Conservation (phyloP, 2,888 invertebrate genomes). For the Muscina levida region DNA sequence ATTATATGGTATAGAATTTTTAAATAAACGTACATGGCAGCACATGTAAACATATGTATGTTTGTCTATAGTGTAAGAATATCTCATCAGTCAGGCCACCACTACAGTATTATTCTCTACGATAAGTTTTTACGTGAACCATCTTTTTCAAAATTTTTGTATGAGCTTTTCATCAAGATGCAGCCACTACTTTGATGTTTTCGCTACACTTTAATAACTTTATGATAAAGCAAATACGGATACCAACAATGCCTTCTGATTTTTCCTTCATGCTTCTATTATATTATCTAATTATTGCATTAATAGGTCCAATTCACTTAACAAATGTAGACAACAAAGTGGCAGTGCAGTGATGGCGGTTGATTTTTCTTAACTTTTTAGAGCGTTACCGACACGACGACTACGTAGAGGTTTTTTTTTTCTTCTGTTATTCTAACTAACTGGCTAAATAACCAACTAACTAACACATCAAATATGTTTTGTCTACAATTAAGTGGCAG, state of each 20-base stretch:
- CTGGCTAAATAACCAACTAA: too few species aligned
- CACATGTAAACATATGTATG: too few species aligned
- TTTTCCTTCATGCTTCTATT: constrained; percentile 34
- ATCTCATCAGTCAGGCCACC: too few species aligned
- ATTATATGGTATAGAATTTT: too few species aligned
- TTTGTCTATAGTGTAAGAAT: too few species aligned
- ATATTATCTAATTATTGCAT: constrained; percentile 57
- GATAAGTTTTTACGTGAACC: too few species aligned
- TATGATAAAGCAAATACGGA: constrained; percentile 39
- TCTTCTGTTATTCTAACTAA: not conserved
- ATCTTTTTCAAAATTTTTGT: constrained; percentile 30
- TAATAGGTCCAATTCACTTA: constrained; percentile 59
- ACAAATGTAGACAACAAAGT: constrained; percentile 41
- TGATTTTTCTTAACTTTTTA: constrained; percentile 53
- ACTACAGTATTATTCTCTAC: too few species aligned
- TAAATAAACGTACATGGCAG: too few species aligned
- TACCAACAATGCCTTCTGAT: too few species aligned
- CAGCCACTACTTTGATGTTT: constrained; percentile 61
- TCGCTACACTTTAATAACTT: constrained; percentile 65
- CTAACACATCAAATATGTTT: not conserved
- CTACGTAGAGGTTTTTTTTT: not conserved
- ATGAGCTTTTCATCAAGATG: constrained; percentile 9
- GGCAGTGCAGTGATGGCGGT: not conserved
- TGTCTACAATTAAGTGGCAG: too few species aligned
- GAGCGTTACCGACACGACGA: constrained; percentile 62